These are phyloP conservation scores for Vireo altiloquus DNA, from an alignment of 2,113 vertebrate genomes.

Conservation along the genomic window DNA sequence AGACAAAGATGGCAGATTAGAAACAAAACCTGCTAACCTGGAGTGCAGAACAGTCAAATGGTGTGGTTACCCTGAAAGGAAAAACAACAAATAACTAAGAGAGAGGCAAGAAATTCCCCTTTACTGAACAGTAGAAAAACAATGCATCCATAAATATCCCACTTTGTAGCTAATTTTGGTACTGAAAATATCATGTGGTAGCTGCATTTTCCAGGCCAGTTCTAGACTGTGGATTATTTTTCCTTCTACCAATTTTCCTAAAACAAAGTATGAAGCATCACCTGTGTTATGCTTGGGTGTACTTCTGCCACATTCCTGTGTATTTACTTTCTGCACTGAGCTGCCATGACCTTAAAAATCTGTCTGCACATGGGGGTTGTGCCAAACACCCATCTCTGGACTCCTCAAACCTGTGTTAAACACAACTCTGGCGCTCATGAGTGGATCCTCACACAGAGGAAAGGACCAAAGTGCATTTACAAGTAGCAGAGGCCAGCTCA, in stretches of 20 bases:
- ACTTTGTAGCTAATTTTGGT: not conserved
- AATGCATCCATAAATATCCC: not conserved
- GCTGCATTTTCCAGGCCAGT: not conserved
- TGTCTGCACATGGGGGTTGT: not conserved
- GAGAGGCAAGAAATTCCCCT: not conserved
- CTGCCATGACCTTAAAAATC: not conserved
- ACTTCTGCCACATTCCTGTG: not conserved
- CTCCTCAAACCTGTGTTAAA: not conserved
- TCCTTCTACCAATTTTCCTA: not conserved
- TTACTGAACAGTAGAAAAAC: not conserved
- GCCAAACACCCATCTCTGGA: not conserved
- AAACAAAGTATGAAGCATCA: not conserved
- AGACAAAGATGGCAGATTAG: not conserved
- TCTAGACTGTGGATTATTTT: not conserved
- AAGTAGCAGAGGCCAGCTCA: not conserved
- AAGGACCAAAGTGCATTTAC: not conserved
- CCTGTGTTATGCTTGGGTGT: not conserved
- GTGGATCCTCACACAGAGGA: not conserved
- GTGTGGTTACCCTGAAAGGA: not conserved
- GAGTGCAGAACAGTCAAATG: not conserved
- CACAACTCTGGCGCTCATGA: not conserved
- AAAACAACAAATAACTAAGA: not conserved
- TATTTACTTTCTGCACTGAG: not conserved
- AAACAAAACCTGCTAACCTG: not conserved
- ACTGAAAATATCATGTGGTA: not conserved